These are phyloP conservation scores for Papilio protenor DNA, from an alignment of 2,888 invertebrate genomes.

Conservation along the genomic window DNA sequence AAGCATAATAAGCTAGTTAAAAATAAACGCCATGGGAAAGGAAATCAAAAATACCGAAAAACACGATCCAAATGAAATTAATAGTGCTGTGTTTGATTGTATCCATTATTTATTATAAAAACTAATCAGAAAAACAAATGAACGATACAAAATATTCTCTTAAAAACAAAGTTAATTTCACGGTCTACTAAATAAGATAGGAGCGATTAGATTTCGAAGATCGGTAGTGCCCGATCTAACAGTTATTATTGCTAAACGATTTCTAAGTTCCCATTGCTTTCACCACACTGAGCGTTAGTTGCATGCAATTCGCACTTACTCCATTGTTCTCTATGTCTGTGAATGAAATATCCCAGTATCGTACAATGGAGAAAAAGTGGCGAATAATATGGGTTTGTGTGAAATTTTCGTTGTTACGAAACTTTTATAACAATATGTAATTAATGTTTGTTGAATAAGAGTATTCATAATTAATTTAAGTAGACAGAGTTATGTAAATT, in stretches of 20 bases:
- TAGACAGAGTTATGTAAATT: not conserved
- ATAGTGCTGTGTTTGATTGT: too few species aligned
- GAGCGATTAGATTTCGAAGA: slow-evolving; percentile 29
- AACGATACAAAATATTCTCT: not conserved
- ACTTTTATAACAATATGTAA: slow-evolving; percentile 25
- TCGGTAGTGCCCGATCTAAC: slow-evolving; percentile 46
- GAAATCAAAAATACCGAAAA: not conserved
- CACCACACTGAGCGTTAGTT: slow-evolving; percentile 61
- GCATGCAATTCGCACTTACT: slow-evolving; percentile 65
- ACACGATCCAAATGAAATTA: not conserved
- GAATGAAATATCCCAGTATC: slow-evolving; percentile 49
- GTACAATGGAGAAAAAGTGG: slow-evolving; percentile 46
- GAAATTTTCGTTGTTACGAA: slow-evolving; percentile 25
- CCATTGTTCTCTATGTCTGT: slow-evolving; percentile 65
- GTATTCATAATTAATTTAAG: not conserved
- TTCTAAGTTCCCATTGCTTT: slow-evolving; percentile 76
- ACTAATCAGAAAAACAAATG: not conserved
- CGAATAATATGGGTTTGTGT: slow-evolving; percentile 30
- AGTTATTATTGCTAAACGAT: slow-evolving; percentile 60
- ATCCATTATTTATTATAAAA: too few species aligned
- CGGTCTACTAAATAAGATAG: slow-evolving; percentile 16
- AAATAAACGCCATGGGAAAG: not conserved
- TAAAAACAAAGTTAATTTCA: slow-evolving; percentile 32
- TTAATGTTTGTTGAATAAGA: slow-evolving; percentile 23
- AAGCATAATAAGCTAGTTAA: too few species aligned